phyloP scores from a whole-genome alignment of 2,888 invertebrate genomes.

The Nowickia ferox region DNA sequence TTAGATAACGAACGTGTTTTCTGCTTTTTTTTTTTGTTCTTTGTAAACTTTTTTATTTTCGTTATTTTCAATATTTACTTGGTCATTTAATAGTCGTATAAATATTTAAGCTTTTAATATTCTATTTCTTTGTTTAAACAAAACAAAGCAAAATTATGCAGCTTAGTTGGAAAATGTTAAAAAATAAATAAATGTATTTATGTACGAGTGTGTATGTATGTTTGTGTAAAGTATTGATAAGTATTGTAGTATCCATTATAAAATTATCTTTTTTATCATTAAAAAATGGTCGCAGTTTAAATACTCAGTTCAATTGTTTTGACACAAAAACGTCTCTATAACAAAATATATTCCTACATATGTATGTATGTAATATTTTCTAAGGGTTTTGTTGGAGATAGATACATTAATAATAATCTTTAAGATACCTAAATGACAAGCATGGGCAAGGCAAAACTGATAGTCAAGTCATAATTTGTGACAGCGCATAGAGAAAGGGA shows the following conservation, averaged over 20 bases:
- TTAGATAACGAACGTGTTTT: slow-evolving; percentile 30
- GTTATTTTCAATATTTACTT: slow-evolving; percentile 49
- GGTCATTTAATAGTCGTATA: slow-evolving; percentile 41
- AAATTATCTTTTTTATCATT: neutral
- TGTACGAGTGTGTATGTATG: neutral
- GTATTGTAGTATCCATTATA: neutral
- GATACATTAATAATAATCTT: neutral
- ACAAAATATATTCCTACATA: neutral
- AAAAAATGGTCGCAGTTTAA: neutral
- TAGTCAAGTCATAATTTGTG: neutral
- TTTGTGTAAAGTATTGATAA: neutral
- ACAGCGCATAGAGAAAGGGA: too few species aligned
- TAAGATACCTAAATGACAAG: neutral
- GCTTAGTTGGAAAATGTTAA: slow-evolving; percentile 23
- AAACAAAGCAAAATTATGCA: slow-evolving; percentile 27
- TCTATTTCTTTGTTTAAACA: slow-evolving; percentile 49
- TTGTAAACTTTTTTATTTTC: slow-evolving; percentile 25
- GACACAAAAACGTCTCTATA: slow-evolving; percentile 8
- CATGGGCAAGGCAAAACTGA: neutral
- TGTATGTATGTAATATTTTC: neutral
- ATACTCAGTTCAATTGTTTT: neutral
- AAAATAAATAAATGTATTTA: neutral
- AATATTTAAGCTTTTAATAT: slow-evolving; percentile 52
- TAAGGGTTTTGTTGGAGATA: neutral
- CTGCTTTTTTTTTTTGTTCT: slow-evolving; percentile 41